Evolutionary conservation across 2,888 invertebrate genomes (phyloP).

Genomic region (Myathropa florea): DNA sequence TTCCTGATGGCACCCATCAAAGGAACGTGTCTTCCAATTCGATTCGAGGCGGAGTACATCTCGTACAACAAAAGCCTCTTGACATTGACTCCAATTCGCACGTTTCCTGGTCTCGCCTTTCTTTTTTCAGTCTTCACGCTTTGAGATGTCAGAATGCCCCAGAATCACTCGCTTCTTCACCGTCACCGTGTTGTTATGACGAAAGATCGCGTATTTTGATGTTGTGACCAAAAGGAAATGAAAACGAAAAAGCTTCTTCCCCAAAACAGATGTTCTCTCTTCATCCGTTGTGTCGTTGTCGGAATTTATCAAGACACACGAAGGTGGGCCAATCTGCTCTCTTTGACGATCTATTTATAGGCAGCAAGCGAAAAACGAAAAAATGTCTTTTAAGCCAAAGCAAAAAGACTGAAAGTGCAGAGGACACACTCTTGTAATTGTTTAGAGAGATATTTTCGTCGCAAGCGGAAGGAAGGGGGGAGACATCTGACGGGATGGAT

Average conservation of each 20-base stretch:
- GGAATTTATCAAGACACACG: slow-evolving; percentile 40
- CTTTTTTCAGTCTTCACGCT: neutral
- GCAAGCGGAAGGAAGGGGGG: neutral
- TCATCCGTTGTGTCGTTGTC: slow-evolving; percentile 5
- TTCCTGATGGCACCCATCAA: too few species aligned
- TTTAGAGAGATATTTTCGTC: neutral
- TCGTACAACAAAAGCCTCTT: neutral
- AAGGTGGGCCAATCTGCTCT: slow-evolving; percentile 64
- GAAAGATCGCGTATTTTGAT: neutral
- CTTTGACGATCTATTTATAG: slow-evolving; percentile 62
- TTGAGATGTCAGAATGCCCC: neutral
- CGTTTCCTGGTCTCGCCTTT: neutral
- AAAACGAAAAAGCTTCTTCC: neutral
- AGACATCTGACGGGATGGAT: slow-evolving; percentile 47
- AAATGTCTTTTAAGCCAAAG: slow-evolving; percentile 25
- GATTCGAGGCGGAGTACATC: neutral
- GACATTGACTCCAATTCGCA: neutral
- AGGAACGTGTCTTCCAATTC: too few species aligned
- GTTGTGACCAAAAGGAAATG: neutral
- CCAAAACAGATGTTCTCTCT: slow-evolving; percentile 54
- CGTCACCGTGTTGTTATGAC: neutral
- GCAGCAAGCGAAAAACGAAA: slow-evolving; percentile 6
- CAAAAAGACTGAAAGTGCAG: slow-evolving; percentile 29
- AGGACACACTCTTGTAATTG: slow-evolving; percentile 11
- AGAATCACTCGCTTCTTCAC: neutral